phyloP scores from a whole-genome alignment of 2,113 vertebrate species.

The cat (Felis catus) region F.catus_Fca126_mat1.0 CM031416.1:119104001-119104500 shows the following conservation, averaged over 20 bases:
- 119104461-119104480: not conserved
- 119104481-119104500: not conserved
- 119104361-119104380: not conserved
- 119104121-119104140: not conserved
- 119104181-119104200: conserved; percentile 25
- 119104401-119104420: conserved; percentile 16
- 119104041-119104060: no score
- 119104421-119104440: conserved; percentile 21
- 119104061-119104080: no score
- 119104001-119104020: no score
- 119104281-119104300: not conserved
- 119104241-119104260: not conserved
- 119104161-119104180: not conserved
- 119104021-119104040: no score
- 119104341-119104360: conserved; percentile 14
- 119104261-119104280: not conserved
- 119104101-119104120: not conserved
- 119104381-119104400: conserved; percentile 20
- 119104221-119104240: not conserved
- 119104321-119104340: not conserved
- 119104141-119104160: not conserved
- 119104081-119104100: no score
- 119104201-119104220: not conserved
- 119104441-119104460: not conserved
- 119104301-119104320: conserved; percentile 37